Evolutionary conservation across 1,140 invertebrate genomes (phyloP).

Genomic region (Saxidomus purpurata): DNA sequence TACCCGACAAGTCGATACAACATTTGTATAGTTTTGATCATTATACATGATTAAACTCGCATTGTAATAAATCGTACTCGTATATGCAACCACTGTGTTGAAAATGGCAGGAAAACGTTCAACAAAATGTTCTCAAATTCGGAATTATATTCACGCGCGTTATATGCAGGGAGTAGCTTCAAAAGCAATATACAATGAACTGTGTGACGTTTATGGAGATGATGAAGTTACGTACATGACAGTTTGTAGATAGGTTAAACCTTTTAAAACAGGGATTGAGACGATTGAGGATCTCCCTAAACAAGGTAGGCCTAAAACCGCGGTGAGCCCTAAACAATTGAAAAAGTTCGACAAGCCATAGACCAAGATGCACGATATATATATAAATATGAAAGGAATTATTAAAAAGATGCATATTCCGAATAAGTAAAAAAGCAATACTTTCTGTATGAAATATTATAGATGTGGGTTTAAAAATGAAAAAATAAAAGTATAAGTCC

Average conservation of each 20-base stretch:
- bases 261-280: neutral
- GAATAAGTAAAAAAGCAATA: too few species aligned
- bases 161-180: neutral
- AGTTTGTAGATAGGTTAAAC: conserved; percentile 17
- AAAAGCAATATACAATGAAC: neutral
- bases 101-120: conserved; percentile 2
- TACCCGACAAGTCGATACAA: neutral
- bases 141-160: conserved; percentile 1
- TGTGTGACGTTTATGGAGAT: neutral
- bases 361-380: too few species aligned
- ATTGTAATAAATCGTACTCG: neutral
- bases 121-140: neutral
- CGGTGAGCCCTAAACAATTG: too few species aligned
- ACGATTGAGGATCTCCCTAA: neutral
- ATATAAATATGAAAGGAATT: too few species aligned
- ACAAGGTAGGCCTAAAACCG: too few species aligned
- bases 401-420: too few species aligned
- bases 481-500: too few species aligned
- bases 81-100: neutral
- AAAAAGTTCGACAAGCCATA: too few species aligned
- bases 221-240: neutral
- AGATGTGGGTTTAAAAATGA: too few species aligned
- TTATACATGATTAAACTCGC: too few species aligned
- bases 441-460: too few species aligned
- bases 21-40: too few species aligned